A percentile compares a stretch with the other conserved stretches of the same genome.
phyloP scores from a whole-genome alignment of 2,888 invertebrate genomes.

The Cotesia congregata region DNA sequence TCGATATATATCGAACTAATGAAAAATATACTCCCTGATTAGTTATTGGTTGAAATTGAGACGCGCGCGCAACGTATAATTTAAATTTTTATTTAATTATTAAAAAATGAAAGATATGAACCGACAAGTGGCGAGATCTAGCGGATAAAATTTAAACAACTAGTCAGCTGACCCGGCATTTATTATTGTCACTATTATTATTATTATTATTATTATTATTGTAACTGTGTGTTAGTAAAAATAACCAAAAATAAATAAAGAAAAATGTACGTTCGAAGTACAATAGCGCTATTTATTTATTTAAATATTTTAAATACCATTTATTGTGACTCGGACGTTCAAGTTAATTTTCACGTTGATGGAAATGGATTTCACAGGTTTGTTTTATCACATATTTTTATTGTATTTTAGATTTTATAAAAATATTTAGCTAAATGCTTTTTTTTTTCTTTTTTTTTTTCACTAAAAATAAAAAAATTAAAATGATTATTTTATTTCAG shows the following conservation, averaged over 20 bases:
- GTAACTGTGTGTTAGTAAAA: background rate
- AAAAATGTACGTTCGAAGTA: background rate
- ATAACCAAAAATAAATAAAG: background rate
- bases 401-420: background rate
- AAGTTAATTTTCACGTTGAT: constrained; percentile 50
- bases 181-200: background rate
- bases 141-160: constrained; percentile 14
- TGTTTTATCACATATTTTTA: background rate
- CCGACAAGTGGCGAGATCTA: constrained; percentile 17
- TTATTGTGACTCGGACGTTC: background rate
- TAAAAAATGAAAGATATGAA: too few relatives aligned
- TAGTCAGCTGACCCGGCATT: constrained; percentile 13
- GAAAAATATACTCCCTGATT: too few relatives aligned
- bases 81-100: too few relatives aligned
- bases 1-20: too few relatives aligned
- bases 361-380: constrained; percentile 67
- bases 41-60: too few relatives aligned
- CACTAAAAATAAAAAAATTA: background rate
- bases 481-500: constrained; percentile 48
- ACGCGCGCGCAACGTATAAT: too few relatives aligned
- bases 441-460: too few relatives aligned
- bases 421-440: too few relatives aligned
- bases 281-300: background rate
- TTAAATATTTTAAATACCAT: background rate
- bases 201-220: background rate